A percentile compares a stretch with the other conserved stretches of the same genome.
Evolutionary conservation across 1,140 invertebrate species (phyloP).

Genomic region (Apocrypta bakeri): DNA sequence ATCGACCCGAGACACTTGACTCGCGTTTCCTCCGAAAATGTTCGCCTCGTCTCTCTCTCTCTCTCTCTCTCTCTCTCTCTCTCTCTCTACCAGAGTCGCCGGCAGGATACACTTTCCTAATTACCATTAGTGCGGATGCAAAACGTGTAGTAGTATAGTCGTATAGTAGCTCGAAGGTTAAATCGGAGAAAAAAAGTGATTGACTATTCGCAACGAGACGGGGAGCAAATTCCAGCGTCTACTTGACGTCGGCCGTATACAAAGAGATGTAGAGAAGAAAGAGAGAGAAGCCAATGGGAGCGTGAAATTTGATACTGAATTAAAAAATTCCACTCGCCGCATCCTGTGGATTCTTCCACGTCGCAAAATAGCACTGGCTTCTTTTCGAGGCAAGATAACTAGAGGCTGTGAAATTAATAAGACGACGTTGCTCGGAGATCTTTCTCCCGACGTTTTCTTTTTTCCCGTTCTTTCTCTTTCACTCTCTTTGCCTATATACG

Average conservation of each 20-base stretch:
- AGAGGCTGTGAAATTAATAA: not conserved
- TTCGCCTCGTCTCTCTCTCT: no score
- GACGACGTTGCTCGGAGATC: not conserved
- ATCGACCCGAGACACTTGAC: slow-evolving; percentile 15
- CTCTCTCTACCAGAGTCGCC: no score
- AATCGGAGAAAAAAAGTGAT: slow-evolving; percentile 14
- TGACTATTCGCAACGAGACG: not conserved
- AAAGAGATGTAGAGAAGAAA: not conserved
- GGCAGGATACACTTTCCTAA: not conserved
- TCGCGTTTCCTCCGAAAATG: not conserved
- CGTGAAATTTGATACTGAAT: slow-evolving; percentile 31
- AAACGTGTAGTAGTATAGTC: no score
- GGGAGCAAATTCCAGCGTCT: slow-evolving; percentile 1
- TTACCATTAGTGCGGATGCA: not conserved
- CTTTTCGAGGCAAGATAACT: not conserved
- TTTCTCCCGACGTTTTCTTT: not conserved
- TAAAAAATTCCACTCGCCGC: slow-evolving; percentile 31
- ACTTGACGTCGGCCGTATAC: not conserved
- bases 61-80: no score
- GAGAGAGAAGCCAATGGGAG: not conserved
- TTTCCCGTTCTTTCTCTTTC: no score
- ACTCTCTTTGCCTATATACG: no score
- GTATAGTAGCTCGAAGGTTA: slow-evolving; percentile 7
- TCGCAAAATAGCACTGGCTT: not conserved
- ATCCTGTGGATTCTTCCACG: slow-evolving; percentile 8